Evolutionary conservation across 2,888 invertebrate species (phyloP).

Genomic region (Hydroisotoma schaefferi): DNA sequence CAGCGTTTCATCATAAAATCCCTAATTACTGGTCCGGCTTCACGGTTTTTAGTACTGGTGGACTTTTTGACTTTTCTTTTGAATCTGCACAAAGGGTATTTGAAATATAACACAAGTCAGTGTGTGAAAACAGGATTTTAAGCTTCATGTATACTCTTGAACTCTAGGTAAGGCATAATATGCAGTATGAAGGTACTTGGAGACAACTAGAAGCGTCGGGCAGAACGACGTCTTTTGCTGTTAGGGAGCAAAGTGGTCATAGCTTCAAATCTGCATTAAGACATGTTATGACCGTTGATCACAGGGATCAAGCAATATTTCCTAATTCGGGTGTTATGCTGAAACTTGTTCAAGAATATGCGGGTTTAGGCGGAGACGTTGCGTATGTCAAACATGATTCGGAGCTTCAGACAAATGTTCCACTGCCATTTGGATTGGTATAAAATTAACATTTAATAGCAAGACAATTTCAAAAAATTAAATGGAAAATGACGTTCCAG

Average conservation of each 20-base stretch:
- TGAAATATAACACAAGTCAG: background rate
- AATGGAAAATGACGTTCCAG: constrained; percentile 52
- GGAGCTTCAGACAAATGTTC: constrained; percentile 66
- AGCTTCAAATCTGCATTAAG: constrained; percentile 82
- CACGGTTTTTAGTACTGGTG: constrained; percentile 71
- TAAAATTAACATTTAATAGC: background rate
- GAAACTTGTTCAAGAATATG: constrained; percentile 75
- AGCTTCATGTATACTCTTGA: background rate
- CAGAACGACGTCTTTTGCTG: constrained; percentile 72
- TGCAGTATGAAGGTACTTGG: constrained; percentile 84
- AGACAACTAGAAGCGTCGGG: constrained; percentile 71
- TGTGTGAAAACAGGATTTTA: background rate
- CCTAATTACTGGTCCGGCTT: constrained; percentile 77
- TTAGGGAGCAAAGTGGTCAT: constrained; percentile 85
- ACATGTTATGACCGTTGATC: constrained; percentile 74
- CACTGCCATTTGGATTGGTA: constrained; percentile 62
- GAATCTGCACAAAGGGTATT: constrained; percentile 60
- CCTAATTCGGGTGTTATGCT: constrained; percentile 70
- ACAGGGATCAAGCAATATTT: constrained; percentile 74
- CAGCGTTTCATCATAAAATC: constrained; percentile 70
- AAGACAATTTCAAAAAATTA: background rate
- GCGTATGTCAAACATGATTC: constrained; percentile 80
- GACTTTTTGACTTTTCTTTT: constrained; percentile 72
- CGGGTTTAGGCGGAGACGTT: constrained; percentile 88
- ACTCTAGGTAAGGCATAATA: constrained; percentile 67